These are phyloP conservation scores for Halcyon badia DNA, from an alignment of 2,797 vertebrate species.

Conservation along the genomic window DNA sequence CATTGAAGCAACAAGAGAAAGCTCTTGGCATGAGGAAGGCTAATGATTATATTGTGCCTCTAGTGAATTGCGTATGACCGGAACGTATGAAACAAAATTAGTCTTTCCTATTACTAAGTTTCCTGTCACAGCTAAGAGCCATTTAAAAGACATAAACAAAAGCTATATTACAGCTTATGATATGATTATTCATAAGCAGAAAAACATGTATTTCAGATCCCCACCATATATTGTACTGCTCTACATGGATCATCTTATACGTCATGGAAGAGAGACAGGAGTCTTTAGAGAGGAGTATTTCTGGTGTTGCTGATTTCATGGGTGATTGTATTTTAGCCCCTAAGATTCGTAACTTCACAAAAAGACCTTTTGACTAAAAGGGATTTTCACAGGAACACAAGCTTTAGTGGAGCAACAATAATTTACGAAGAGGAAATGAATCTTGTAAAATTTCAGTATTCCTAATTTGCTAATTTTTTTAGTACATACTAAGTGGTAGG, in stretches of 20 bases:
- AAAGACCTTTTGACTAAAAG: not conserved
- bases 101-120: not conserved
- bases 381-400: not conserved
- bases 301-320: not conserved
- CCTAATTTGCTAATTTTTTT: not conserved
- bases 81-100: slow-evolving; percentile 19
- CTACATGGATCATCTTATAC: not conserved
- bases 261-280: not conserved
- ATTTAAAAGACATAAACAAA: slow-evolving; percentile 8
- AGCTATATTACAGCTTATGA: not conserved
- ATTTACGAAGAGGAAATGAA: not conserved
- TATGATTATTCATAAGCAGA: not conserved
- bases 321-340: not conserved
- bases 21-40: not conserved
- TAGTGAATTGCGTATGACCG: not conserved
- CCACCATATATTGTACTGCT: not conserved
- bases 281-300: not conserved
- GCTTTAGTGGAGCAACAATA: not conserved
- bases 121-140: not conserved
- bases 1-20: not conserved
- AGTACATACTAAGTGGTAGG: not conserved
- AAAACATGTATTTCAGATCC: not conserved
- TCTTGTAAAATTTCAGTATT: not conserved
- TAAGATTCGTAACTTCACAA: not conserved
- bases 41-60: not conserved